Percentiles rank a stretch among this genome's conserved stretches.
Evolutionary conservation across 2,888 invertebrate species (phyloP).

Genomic region (Apamea sordens): DNA sequence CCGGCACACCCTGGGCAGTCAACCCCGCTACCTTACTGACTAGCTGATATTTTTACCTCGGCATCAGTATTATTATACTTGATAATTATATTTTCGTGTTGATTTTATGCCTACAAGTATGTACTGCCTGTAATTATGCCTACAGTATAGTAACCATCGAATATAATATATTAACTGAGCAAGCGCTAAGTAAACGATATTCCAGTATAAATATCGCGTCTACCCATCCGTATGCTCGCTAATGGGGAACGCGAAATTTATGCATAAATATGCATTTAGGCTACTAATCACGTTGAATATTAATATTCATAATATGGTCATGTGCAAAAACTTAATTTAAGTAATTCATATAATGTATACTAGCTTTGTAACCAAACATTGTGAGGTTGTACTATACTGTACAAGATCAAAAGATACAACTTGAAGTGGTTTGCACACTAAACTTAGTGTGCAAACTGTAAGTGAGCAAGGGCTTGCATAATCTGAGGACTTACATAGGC

Average conservation of each 20-base stretch:
- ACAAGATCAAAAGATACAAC: too few species aligned
- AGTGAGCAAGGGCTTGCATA: neutral
- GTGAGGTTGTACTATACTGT: neutral
- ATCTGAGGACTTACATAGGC: neutral
- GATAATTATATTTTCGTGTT: neutral
- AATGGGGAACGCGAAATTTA: constrained; percentile 12
- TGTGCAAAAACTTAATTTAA: neutral
- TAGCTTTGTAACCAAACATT: neutral
- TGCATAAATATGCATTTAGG: constrained; percentile 20
- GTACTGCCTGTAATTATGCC: neutral
- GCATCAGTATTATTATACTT: neutral
- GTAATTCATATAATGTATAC: neutral
- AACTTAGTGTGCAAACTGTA: neutral
- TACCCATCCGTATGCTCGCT: neutral
- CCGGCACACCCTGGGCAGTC: neutral
- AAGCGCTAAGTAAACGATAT: neutral
- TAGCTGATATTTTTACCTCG: neutral
- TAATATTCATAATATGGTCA: constrained; percentile 1
- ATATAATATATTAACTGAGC: neutral
- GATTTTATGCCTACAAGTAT: neutral
- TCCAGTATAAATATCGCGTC: constrained; percentile 10
- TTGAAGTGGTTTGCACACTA: neutral
- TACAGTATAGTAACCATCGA: neutral
- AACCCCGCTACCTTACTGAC: neutral
- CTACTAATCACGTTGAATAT: constrained; percentile 15